Evolutionary conservation across 2,797 vertebrate species (phyloP), one percentile per base, ranked within the genome.

Genomic region (Hippopotamyrus pictus): DNA sequence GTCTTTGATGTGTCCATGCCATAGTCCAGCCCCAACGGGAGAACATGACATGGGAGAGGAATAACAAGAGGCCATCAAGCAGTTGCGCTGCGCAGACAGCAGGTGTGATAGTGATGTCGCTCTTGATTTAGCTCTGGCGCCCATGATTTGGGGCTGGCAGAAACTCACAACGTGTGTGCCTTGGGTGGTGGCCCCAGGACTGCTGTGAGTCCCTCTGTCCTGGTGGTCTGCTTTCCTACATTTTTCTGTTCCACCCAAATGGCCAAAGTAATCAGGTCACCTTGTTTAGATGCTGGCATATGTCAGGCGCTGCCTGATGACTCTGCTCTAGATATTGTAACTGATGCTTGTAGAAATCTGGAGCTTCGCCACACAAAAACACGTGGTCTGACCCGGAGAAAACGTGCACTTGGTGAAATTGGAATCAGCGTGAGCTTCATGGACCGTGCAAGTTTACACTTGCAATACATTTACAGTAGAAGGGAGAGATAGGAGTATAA

Each of bases 51-150:
- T 48, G 12, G 54, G 33, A 46, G 79, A 2, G 41, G 46, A 4
- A 25, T 2, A 69, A 88, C 86, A 62, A 46, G 29, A 65, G 86
- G 29, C 29, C 54, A n/a, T n/a, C 37, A n/a, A 48, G 53, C 53
- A 41, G 51, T 59, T 19, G 85, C 59, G 50, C n/a, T n/a, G 33
- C 37, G 3, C 19, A 57, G 88, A 29, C 79, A 65, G 54, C 88
- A 89, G 88, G 82, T 89, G 82, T 65, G 76, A 84, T 84, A 6
- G 44, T 25, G 33, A 41, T 6, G 79, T 44, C 3, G 25, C 54
- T 57, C 79, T 57, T 62, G 62, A 89, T 89, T 86, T 89, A 89
- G 88, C 57, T 89, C n/a, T 19, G 19, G 59, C 54, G n/a, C 76
- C 53, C 54, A n/a, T 57, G 53, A 19, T 65, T 51, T 85, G 88